Evolutionary conservation across 2,888 invertebrate species (phyloP).

Genomic region (Cataglyphis albicans): DNA sequence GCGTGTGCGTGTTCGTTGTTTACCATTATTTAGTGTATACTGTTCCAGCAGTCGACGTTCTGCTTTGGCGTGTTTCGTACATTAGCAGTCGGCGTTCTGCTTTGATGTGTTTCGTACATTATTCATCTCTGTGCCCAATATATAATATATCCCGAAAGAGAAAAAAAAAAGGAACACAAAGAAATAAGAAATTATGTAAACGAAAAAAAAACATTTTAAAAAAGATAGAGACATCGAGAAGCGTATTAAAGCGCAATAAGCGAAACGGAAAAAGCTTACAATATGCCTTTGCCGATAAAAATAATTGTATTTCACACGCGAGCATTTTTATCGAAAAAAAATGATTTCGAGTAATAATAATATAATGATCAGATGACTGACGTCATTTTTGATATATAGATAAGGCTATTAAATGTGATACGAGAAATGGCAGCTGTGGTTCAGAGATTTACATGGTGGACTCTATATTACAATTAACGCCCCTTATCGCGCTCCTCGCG

Average conservation of each 20-base stretch:
- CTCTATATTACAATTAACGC: conserved; percentile 74
- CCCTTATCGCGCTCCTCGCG: conserved; percentile 76
- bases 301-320: conserved; percentile 78
- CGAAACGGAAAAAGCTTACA: conserved; percentile 80
- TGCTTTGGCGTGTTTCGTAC: conserved; percentile 40
- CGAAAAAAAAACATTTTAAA: conserved; percentile 67
- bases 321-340: conserved; percentile 70
- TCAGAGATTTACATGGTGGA: conserved; percentile 72
- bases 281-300: conserved; percentile 66
- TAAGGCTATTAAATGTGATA: conserved; percentile 76
- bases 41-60: conserved; percentile 52
- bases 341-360: conserved; percentile 61
- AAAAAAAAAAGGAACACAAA: conserved; percentile 26
- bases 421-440: conserved; percentile 77
- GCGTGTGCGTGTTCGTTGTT: conserved; percentile 44
- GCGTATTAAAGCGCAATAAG: conserved; percentile 81
- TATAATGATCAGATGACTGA: conserved; percentile 66
- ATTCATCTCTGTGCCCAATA: conserved; percentile 60
- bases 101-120: conserved; percentile 41
- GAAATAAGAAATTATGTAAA: conserved; percentile 68
- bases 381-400: conserved; percentile 63
- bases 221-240: conserved; percentile 75
- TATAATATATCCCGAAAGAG: conserved; percentile 13
- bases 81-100: conserved; percentile 35
- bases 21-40: conserved; percentile 57